Evolutionary conservation across 2,888 invertebrate genomes (phyloP).

Genomic region (Cantharis flavilabris): DNA sequence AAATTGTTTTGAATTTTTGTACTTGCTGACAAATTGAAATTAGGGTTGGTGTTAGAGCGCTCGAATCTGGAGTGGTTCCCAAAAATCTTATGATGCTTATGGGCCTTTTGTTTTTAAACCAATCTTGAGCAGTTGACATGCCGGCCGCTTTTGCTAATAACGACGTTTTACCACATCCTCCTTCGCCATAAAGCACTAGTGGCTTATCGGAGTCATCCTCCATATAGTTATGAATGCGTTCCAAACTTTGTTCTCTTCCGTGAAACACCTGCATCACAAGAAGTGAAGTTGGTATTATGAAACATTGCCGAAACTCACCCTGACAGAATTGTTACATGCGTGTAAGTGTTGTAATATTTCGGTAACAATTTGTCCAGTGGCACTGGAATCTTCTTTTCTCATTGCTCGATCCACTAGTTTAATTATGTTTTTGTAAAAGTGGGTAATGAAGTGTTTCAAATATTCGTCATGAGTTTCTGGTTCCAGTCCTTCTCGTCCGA

Average conservation of each 20-base stretch:
- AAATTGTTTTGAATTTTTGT: constrained; percentile 31
- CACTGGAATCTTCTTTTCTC: constrained; percentile 93
- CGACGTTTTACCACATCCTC: constrained; percentile 98
- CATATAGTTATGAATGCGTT: constrained; percentile 82
- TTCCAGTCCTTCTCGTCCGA: constrained; percentile 92
- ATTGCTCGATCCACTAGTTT: constrained; percentile 93
- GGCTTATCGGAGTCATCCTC: constrained; percentile 84
- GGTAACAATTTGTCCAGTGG: constrained; percentile 91
- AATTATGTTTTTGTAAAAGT: constrained; percentile 91
- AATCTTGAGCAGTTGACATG: constrained; percentile 68
- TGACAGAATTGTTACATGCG: constrained; percentile 91
- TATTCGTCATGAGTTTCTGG: constrained; percentile 92
- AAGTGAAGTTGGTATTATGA: background rate
- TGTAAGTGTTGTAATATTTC: constrained; percentile 95
- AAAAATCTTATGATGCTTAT: constrained; percentile 89
- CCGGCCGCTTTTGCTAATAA: constrained; percentile 90
- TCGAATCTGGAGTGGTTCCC: constrained; percentile 96
- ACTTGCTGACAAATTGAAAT: constrained; percentile 96
- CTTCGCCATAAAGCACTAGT: constrained; percentile 90
- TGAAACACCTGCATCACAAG: constrained; percentile 73
- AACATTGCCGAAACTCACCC: constrained; percentile 55
- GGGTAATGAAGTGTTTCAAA: constrained; percentile 89
- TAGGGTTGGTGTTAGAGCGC: constrained; percentile 89
- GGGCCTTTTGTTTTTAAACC: constrained; percentile 77
- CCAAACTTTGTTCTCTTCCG: constrained; percentile 85